phyloP scores from a whole-genome alignment of 2,797 vertebrate species.

The Podarcis siculus region DNA sequence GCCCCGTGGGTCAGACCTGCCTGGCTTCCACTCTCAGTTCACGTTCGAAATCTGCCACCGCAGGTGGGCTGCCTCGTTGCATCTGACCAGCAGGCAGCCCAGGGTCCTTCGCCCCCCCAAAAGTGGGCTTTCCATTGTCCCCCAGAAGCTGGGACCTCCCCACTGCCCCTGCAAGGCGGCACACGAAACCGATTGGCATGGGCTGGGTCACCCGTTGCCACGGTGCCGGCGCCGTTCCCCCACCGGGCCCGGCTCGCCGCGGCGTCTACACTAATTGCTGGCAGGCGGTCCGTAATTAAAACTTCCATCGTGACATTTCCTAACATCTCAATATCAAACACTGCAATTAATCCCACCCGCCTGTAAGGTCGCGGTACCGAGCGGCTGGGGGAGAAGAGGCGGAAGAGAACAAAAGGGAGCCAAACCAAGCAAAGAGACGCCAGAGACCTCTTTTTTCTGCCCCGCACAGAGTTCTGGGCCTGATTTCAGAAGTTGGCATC shows the following conservation, averaged over 20 bases:
- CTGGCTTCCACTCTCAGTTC: no score
- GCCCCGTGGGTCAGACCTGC: background rate
- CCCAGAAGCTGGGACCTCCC: background rate
- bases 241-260: background rate
- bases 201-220: background rate
- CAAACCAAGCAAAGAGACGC: no score
- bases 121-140: accelerated
- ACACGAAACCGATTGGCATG: background rate
- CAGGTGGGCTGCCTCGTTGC: background rate
- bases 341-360: constrained; percentile 15
- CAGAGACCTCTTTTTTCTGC: no score
- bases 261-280: background rate
- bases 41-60: no score
- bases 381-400: accelerated
- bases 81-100: accelerated
- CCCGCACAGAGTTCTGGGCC: background rate
- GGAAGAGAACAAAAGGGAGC: background rate
- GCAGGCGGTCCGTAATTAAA: constrained; percentile 48
- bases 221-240: background rate
- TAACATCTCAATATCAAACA: constrained; percentile 41
- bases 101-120: background rate
- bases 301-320: constrained; percentile 45
- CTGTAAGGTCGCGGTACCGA: background rate
- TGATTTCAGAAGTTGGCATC: no score
- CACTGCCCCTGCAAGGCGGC: background rate